Evolutionary conservation across 2,888 invertebrate species (phyloP), one percentile per base, ranked within the genome.

Genomic region (Spodoptera picta): DNA sequence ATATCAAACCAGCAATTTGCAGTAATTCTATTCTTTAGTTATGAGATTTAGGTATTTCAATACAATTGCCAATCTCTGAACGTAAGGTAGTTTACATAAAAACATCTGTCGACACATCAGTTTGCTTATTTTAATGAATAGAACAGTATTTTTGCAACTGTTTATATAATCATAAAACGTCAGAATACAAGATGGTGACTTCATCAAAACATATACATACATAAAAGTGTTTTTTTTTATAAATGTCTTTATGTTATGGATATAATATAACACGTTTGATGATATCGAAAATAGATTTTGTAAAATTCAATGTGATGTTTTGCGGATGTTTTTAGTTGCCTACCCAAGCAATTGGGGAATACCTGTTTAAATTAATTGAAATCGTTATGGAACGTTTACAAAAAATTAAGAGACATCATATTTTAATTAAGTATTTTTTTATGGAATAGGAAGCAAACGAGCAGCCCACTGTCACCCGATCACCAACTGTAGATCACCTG

Each of bases 141-240:
- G 24, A 41, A 24, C 69, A 61, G 36, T 10, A 27, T 69, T 47
- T 50, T 14, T 12, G 47, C 44, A 54, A 46, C 50, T 77, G 68
- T 61, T 72, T 60, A 65, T 65, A 44, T 63, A 60, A 79, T 73
- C 31, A 60, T 6, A 24, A 50, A 65, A 24, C 48, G 42, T 59
- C 59, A 51, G 41, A 5, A 47, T 10, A 45, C 47, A 52, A 52
- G 44, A 14, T 45, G 46, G 31, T 47, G 65, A 44, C 54, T 45
- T 65, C 72, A 75, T 62, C 46, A 55, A 44, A 19, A 60, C 27
- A 36, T 11, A 48, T 41, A 60, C 27, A 36, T 11, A 48, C 43
- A 23, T 69, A 52, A 52, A 31, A 7, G 36, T 41, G 45, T 36
- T 2, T n/a, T 68, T 69, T 53, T 56, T 66, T 46, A 27, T 24